Evolutionary conservation across 2,797 vertebrate species (phyloP).

Genomic region (Oceanodroma leucorhoa): DNA sequence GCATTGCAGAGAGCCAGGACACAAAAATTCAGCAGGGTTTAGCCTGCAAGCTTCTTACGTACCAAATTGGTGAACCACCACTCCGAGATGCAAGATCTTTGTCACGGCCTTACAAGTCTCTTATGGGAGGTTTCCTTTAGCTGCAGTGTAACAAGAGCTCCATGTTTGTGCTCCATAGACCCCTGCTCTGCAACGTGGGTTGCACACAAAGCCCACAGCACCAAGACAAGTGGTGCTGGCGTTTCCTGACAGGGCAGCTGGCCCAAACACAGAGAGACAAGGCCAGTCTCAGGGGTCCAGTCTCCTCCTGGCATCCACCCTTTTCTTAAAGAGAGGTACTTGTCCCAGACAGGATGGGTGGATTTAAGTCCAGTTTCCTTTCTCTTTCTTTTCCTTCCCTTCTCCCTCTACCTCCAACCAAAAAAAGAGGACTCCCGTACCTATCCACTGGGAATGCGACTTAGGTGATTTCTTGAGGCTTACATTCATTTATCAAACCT

Average conservation of each 20-base stretch:
- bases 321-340: neutral
- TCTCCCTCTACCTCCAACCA: neutral
- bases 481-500: neutral
- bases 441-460: neutral
- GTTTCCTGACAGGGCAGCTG: neutral
- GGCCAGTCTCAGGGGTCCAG: neutral
- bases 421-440: neutral
- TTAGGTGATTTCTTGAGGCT: neutral
- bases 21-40: neutral
- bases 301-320: neutral
- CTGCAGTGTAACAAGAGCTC: neutral
- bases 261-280: neutral
- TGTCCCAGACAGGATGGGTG: neutral
- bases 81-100: neutral
- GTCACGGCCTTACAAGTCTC: neutral
- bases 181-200: neutral
- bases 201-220: neutral
- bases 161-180: rapidly evolving
- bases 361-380: neutral
- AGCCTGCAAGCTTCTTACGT: neutral
- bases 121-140: neutral
- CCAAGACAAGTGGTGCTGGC: neutral
- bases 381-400: neutral
- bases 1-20: neutral
- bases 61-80: neutral